Conservation (phyloP, 2,797 vertebrate genomes). For the Ispidina lecontei region DNA sequence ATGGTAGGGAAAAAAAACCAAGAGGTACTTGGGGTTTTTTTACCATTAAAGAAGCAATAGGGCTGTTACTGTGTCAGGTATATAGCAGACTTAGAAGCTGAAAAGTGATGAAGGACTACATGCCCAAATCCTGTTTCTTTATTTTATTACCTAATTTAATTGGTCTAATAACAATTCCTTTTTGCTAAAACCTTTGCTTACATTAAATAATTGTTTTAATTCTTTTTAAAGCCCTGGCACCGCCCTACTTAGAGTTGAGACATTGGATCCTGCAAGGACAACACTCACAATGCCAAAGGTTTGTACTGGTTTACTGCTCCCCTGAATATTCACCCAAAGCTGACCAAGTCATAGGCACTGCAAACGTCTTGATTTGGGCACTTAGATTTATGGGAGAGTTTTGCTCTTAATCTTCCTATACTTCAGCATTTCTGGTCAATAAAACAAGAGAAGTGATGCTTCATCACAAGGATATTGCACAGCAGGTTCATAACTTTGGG, state of each 20-base stretch:
- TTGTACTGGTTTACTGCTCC: background rate
- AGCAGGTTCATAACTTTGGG: background rate
- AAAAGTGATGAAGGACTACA: background rate
- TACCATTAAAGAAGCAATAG: background rate
- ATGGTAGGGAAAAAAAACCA: background rate
- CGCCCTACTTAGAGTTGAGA: rapidly evolving
- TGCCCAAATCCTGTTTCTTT: background rate
- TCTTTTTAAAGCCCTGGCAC: rapidly evolving
- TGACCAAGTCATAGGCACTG: background rate
- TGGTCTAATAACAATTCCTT: background rate
- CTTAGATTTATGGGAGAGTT: background rate
- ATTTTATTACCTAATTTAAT: background rate
- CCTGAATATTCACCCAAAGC: background rate
- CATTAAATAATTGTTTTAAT: rapidly evolving
- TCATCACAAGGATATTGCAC: background rate
- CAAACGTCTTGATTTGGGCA: background rate
- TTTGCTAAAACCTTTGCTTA: background rate
- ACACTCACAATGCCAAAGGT: background rate
- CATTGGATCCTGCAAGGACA: background rate
- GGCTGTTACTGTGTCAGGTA: background rate
- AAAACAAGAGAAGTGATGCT: background rate
- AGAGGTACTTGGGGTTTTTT: background rate
- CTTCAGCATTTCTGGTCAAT: background rate
- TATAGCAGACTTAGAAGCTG: background rate
- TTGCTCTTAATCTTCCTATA: background rate